Percentiles rank a stretch among this genome's conserved stretches.
phyloP scores from a whole-genome alignment of 2,888 invertebrate species.

The Himalopsyche anomala region DNA sequence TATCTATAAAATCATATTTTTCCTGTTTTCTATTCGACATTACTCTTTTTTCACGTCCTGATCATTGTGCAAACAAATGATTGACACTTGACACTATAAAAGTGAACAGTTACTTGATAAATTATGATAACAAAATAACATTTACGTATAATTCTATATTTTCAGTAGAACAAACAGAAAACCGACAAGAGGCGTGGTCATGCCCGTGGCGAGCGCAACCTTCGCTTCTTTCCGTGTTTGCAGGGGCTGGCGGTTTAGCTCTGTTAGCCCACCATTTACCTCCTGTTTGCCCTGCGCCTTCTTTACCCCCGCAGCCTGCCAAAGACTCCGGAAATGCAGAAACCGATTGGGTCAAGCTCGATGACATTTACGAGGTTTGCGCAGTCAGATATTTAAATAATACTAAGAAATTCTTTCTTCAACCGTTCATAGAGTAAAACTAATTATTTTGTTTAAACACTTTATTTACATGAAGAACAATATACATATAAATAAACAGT shows the following conservation, averaged over 20 bases:
- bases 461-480: too few species aligned
- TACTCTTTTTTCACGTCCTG: too few species aligned
- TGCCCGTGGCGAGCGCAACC: conserved; percentile 67
- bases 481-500: too few species aligned
- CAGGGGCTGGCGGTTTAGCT: conserved; percentile 91
- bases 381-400: neutral
- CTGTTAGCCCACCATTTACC: conserved; percentile 92
- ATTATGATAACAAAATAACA: too few species aligned
- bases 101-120: too few species aligned
- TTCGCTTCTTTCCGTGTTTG: conserved; percentile 88
- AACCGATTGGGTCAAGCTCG: conserved; percentile 82
- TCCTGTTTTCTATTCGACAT: too few species aligned
- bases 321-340: conserved; percentile 71
- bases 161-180: conserved; percentile 5
- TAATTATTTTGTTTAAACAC: too few species aligned
- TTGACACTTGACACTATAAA: too few species aligned
- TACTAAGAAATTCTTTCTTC: neutral
- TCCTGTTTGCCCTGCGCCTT: conserved; percentile 89
- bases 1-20: too few species aligned
- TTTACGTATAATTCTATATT: too few species aligned
- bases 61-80: too few species aligned
- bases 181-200: conserved; percentile 65
- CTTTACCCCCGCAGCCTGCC: conserved; percentile 77
- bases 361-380: conserved; percentile 77
- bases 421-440: too few species aligned